Evolutionary conservation across 35 echinoderm and acorn worm genomes (phyloP).

Genomic region (Chiridota heheva): DNA sequence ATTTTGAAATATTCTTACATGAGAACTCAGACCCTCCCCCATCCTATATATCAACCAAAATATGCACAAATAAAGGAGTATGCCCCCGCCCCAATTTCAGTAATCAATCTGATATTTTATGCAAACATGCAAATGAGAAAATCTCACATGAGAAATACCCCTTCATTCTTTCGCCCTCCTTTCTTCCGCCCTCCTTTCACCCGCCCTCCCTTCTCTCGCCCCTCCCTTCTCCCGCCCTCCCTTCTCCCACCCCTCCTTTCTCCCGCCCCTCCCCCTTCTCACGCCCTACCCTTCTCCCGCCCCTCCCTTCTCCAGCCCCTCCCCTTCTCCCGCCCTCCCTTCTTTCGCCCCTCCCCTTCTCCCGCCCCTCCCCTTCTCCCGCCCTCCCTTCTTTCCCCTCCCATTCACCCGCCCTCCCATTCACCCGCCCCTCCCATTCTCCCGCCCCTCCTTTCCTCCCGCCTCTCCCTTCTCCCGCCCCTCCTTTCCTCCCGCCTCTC

Average conservation of each 20-base stretch:
- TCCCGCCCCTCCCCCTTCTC: background rate
- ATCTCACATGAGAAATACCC: too few relatives aligned
- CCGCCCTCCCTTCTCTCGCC: conserved; percentile 2
- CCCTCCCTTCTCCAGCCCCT: background rate
- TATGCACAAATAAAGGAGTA: too few relatives aligned
- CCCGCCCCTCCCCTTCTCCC: background rate
- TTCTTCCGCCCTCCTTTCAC: background rate
- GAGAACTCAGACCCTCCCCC: too few relatives aligned
- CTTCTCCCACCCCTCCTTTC: background rate
- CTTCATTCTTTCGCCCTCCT: background rate
- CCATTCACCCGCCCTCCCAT: background rate
- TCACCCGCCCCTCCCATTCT: background rate
- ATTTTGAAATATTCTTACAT: too few relatives aligned
- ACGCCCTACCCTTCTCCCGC: background rate
- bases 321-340: background rate
- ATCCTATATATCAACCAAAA: too few relatives aligned
- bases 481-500: too few relatives aligned
- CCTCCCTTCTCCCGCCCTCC: background rate
- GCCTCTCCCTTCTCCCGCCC: background rate
- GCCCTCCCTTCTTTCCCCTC: background rate
- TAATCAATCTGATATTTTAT: too few relatives aligned
- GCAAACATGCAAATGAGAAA: too few relatives aligned
- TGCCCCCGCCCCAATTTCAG: too few relatives aligned
- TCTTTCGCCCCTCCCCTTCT: background rate
- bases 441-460: background rate